A percentile compares a stretch with the other conserved stretches of the same genome.
These are phyloP conservation scores for Drosophila ironensis DNA, from an alignment of 1,140 invertebrate genomes.

Conservation along the genomic window DNA sequence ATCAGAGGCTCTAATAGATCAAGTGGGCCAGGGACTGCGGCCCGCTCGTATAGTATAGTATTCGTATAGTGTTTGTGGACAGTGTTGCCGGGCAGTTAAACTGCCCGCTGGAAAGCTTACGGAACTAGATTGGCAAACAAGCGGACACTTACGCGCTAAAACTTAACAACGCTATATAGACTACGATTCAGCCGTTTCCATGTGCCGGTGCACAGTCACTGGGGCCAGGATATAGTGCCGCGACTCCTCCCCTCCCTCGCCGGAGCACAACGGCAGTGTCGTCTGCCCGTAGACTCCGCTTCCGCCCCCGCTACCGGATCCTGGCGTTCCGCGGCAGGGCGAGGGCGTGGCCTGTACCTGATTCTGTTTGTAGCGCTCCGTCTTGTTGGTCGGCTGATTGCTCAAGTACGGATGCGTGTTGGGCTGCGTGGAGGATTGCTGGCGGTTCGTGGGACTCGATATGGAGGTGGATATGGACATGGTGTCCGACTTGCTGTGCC, in stretches of 20 bases:
- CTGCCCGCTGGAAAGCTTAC: constrained; percentile 28
- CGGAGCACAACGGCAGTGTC: constrained; percentile 58
- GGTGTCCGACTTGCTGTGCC: constrained; percentile 84
- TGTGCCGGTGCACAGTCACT: constrained; percentile 93
- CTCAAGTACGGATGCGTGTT: constrained; percentile 55
- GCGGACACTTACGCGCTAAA: constrained; percentile 54
- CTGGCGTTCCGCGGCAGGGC: constrained; percentile 38
- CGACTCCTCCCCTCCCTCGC: constrained; percentile 33
- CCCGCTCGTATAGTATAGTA: no score
- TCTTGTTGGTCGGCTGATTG: constrained; percentile 57
- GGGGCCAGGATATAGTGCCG: constrained; percentile 88
- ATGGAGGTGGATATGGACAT: constrained; percentile 85
- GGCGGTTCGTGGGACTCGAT: constrained; percentile 82
- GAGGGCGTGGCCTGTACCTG: constrained; percentile 61
- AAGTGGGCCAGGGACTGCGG: constrained; percentile 4
- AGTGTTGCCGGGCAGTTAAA: constrained; percentile 42
- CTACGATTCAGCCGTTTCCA: constrained; percentile 85
- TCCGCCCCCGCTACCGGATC: neutral
- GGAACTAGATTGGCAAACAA: constrained; percentile 73
- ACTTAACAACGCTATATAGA: constrained; percentile 56
- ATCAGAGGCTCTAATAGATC: constrained; percentile 14
- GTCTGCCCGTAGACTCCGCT: constrained; percentile 78
- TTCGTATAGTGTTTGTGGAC: neutral
- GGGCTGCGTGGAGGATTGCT: constrained; percentile 54
- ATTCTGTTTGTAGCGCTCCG: constrained; percentile 82